These are phyloP conservation scores for Agrochola lychnidis DNA, from an alignment of 2,888 invertebrate genomes.

Conservation along the genomic window DNA sequence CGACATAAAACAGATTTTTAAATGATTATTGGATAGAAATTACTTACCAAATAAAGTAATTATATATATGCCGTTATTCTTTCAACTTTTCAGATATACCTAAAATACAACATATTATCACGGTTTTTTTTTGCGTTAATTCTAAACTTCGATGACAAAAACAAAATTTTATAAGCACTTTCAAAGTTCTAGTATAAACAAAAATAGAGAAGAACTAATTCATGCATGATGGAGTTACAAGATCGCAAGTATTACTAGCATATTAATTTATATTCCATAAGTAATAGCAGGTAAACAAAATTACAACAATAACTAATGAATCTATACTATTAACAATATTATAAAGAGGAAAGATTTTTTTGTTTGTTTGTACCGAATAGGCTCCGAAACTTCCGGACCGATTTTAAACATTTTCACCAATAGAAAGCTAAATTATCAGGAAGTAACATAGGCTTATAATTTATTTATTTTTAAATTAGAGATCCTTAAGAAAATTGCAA, in stretches of 20 bases:
- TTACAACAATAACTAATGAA: slow-evolving; percentile 16
- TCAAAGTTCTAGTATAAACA: too few relatives aligned
- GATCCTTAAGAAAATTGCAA: too few relatives aligned
- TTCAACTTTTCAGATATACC: slow-evolving; percentile 4
- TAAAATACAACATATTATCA: too few relatives aligned
- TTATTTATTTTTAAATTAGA: too few relatives aligned
- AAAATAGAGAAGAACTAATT: slow-evolving; percentile 1
- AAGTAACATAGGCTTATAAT: too few relatives aligned
- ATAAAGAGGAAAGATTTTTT: too few relatives aligned
- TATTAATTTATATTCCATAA: slow-evolving; percentile 22
- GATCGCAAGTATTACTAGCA: slow-evolving; percentile 11
- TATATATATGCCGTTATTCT: slow-evolving; percentile 12
- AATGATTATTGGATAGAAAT: background rate
- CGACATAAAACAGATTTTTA: background rate
- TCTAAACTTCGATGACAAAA: background rate
- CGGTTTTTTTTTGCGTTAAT: background rate
- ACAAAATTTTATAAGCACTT: background rate
- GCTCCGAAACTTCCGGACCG: too few relatives aligned
- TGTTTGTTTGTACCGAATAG: too few relatives aligned
- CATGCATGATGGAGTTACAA: slow-evolving; percentile 6
- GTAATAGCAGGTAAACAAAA: slow-evolving; percentile 16
- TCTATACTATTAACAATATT: background rate
- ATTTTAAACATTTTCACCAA: too few relatives aligned
- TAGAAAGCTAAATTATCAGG: too few relatives aligned
- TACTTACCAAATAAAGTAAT: slow-evolving; percentile 6